phyloP scores from a whole-genome alignment of 2,797 vertebrate species.

The Alauda arvensis region DNA sequence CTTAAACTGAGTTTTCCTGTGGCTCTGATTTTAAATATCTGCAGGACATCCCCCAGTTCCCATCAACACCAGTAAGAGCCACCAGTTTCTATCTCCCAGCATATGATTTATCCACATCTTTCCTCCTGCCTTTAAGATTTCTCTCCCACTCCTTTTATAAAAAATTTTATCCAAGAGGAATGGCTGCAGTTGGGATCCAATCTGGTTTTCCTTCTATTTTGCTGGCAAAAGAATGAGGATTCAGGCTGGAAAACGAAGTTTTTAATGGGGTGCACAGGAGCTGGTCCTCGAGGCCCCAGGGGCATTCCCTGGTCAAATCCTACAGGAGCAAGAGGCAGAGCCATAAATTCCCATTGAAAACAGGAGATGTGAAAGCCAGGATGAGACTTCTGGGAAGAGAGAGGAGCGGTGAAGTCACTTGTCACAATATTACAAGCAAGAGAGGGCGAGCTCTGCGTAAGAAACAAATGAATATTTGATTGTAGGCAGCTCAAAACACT shows the following conservation, averaged over 20 bases:
- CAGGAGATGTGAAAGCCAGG: not conserved
- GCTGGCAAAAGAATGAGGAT: not conserved
- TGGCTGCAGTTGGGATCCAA: not conserved
- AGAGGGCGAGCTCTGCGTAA: not conserved
- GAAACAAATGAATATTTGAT: slow-evolving; percentile 8
- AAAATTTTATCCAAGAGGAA: not conserved
- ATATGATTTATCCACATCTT: not conserved
- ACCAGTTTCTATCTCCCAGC: not conserved
- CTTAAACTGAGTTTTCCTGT: too few relatives aligned
- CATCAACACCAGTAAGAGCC: not conserved
- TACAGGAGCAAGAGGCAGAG: not conserved
- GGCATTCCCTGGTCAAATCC: not conserved
- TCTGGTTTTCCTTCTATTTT: not conserved
- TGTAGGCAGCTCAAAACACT: not conserved
- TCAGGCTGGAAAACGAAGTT: not conserved
- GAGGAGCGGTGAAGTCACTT: not conserved
- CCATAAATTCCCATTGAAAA: not conserved
- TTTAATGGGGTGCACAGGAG: not conserved
- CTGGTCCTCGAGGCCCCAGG: not conserved
- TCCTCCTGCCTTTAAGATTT: not conserved
- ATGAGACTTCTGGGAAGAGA: not conserved
- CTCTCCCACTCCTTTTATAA: not conserved
- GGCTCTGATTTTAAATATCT: not conserved
- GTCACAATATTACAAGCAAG: not conserved
- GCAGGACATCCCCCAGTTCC: not conserved